Base-by-base conservation (phyloP, 2,797 vertebrate genomes). In the Hyperoplus immaculatus region DNA sequence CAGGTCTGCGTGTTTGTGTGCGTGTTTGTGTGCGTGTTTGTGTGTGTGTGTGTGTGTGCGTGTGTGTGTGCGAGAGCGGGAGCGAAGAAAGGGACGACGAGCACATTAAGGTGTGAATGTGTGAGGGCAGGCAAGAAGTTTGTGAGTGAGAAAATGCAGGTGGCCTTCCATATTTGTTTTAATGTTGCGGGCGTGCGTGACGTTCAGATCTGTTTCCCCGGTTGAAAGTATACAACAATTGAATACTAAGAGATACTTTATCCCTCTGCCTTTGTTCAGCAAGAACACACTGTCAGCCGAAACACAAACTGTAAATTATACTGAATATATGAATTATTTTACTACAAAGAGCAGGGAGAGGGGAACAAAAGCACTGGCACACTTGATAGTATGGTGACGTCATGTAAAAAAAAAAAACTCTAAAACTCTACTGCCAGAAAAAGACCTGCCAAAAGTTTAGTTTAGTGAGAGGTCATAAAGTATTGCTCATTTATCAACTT, bases 111-210 rank as follows among this genome's bases (percentile, higher is more conserved):
- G 66, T 78, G 87, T 59, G 62, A 80, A 75, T 58, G 69, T 79
- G 81, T 77, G 60, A 18, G 36, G 41, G 9, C 68, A 87, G 73
- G 84, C 87, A 67, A 61, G 46, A 21, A 1, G 21, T 21, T 1
- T 57, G 39, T 51, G 45, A 14, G 50, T 75, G 65, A 72, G 42
- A 77, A 68, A 72, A 65, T 11, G 38, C 59, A 58, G 10, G 10
- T 77, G 72, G 73, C 50, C 54, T n/a, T 84, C 43, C 18, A 50
- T 50, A 53, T 76, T 47, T 8, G 29, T 1, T 60, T 43, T 10
- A 50, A 57, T 58, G 43, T 49, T 63, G 41, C 55, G 47, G 60
- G 58, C 46, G 53, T 50, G 14, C 18, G 53, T 60, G 54, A 21
- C 21, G 21, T 21, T 21, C 21, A 21, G 21, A 21, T 21, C 21